Evolutionary conservation across 2,113 vertebrate species (phyloP), one percentile per base, ranked within the genome.

Genomic region (Anseranas semipalmata): DNA sequence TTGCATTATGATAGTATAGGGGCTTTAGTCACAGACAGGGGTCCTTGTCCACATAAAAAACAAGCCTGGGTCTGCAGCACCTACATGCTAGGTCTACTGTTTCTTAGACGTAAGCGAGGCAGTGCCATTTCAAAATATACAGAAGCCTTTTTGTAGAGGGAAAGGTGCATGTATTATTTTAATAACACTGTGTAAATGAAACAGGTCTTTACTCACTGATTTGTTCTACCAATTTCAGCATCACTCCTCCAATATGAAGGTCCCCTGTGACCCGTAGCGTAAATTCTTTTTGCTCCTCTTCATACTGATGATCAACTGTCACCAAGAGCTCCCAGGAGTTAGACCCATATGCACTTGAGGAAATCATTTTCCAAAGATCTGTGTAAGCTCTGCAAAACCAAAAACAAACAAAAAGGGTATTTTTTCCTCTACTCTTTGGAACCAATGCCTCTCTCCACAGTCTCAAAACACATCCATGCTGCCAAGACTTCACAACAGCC

Each of bases 211-310:
- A 99, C 99, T 99, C 98, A 99, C 99, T 97, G 95, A 99, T 99
- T 97, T 98, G 73, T 93, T 99, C 99, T 94, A 99, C 99, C 94
- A 99, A 97, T 94, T 98, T 99, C 59, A 99, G 99, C 99, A 99
- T 99, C 96, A 99, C 97, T 80, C 99, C 99, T 62, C 99, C 99
- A 20, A 99, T 79, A 70, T 99, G 99, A 93, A 99, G 98, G 93
- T 99, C 98, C 66, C 99, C 99, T 5, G 98, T 98, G 82, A 99
- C 99, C 67, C 79, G 97, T 70, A 99, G 95, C 2, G 72, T 96
- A 72, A 98, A 77, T 16, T 96, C 97, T 90, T 98, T 98, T 79
- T 90, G 72, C 79, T 98, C 93, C 4, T 95, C 97, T 79, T 98
- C 97, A 22, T 94, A 78, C 13, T 97, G 98, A 81, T 98, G 98